Conservation (phyloP, 2,888 invertebrate species). For the Dryadula phaetusa region DNA sequence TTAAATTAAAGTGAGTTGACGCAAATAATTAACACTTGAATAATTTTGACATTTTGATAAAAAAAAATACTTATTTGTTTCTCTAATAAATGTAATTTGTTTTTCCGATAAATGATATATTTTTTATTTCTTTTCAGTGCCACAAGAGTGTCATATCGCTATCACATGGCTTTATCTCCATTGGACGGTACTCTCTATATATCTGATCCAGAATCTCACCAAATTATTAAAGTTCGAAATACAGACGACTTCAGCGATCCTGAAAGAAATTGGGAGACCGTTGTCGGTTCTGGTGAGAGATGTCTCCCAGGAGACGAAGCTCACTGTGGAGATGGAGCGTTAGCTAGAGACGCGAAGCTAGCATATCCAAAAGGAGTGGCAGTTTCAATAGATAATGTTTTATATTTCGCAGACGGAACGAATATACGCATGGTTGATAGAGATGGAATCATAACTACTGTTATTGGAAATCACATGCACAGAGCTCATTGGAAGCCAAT, state of each 20-base stretch:
- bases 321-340: constrained; percentile 97
- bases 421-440: constrained; percentile 96
- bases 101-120: neutral
- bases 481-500: constrained; percentile 97
- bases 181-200: constrained; percentile 97
- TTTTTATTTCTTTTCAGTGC: constrained; percentile 85
- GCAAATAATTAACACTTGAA: neutral
- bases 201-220: constrained; percentile 97
- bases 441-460: constrained; percentile 95
- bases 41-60: too few relatives aligned
- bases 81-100: neutral
- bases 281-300: constrained; percentile 97
- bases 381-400: constrained; percentile 94
- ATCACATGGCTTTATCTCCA: constrained; percentile 98
- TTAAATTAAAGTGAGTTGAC: constrained; percentile 90
- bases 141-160: constrained; percentile 96
- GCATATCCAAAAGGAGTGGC: constrained; percentile 98
- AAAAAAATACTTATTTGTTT: too few relatives aligned
- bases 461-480: constrained; percentile 96
- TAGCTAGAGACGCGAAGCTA: constrained; percentile 96
- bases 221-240: constrained; percentile 94
- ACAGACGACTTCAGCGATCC: constrained; percentile 93
- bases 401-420: constrained; percentile 98
- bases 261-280: constrained; percentile 96
- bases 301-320: constrained; percentile 97